Evolutionary conservation across 2,797 vertebrate genomes (phyloP), one percentile per base, ranked within the genome.

Genomic region (Macroramphosus scolopax): DNA sequence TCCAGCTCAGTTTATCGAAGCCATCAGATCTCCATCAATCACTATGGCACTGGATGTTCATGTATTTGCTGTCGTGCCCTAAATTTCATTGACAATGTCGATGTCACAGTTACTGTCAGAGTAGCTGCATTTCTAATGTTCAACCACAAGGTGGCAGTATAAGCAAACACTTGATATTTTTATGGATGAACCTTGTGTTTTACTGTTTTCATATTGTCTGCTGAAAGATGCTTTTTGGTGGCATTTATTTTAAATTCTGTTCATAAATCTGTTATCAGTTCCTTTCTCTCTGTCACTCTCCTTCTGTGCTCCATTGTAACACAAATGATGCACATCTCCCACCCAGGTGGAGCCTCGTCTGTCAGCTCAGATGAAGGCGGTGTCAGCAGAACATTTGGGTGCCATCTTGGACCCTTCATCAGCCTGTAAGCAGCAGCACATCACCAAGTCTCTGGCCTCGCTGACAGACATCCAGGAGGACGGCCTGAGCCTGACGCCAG

Each of bases 391-490:
- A 81, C 94, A 93, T 62, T 83, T 98, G 32, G 93, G 95, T 3
- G 94, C 95, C n/a, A 60, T 88, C 0, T 63, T 94, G 80, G 95
- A 97, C 4, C 78, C 86, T 17, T 88, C 91, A 33, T 91, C 92
- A 29, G 89, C 77, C 43, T 45, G 55, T 68, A 87, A 81, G 54
- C 77, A 49, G 35, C 80, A 93, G 82, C 92, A 94, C 83, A 94
- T 98, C 84, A 96, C 95, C 70, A 98, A 98, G 73, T 97, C 95
- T 17, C 84, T 98, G 83, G 96, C 95, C 5, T 98, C 95, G 1
- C 89, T 98, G 3, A 93, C 94, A 0, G 96, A 98, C 83, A 98
- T 98, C 82, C 92, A 93, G 34, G 96, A 98, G 80, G 92, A 94
- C 0, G 86, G 92, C 2, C 41, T 84, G 20, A 68, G 78, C 50